A percentile compares a stretch with the other conserved stretches of the same genome.
These are phyloP conservation scores for Australoheros facetus DNA, from an alignment of 2,797 vertebrate species.

Conservation along the genomic window DNA sequence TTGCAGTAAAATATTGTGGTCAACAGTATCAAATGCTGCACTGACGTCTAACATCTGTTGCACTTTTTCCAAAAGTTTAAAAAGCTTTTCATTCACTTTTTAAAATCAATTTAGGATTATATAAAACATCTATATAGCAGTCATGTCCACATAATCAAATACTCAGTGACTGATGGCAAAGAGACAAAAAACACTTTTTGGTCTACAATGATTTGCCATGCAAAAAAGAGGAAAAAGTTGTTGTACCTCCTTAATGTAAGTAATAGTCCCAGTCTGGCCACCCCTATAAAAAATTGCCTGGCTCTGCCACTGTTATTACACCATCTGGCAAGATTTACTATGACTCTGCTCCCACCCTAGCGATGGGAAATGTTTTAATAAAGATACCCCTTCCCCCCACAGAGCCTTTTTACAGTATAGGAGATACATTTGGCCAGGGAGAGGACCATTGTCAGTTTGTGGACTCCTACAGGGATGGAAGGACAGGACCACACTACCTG, in stretches of 20 bases:
- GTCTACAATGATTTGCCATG: background rate
- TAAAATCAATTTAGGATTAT: too few relatives aligned
- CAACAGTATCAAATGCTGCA: too few relatives aligned
- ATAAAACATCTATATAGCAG: background rate
- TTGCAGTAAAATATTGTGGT: too few relatives aligned
- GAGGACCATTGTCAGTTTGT: constrained; percentile 99
- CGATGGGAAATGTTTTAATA: background rate
- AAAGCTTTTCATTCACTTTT: too few relatives aligned
- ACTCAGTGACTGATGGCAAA: background rate
- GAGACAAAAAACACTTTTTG: too few relatives aligned
- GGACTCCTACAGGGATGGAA: constrained; percentile 94
- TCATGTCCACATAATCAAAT: background rate
- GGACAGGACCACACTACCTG: constrained; percentile 89
- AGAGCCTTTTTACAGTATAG: constrained; percentile 96
- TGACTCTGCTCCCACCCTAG: background rate
- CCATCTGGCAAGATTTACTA: background rate
- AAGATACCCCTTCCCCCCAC: background rate
- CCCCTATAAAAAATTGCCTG: background rate
- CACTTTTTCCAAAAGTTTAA: too few relatives aligned
- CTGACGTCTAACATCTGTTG: too few relatives aligned
- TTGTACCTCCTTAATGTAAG: too few relatives aligned
- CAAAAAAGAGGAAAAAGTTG: too few relatives aligned
- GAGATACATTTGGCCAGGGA: constrained; percentile 92
- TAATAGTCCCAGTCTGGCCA: background rate
- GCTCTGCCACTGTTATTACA: background rate